phyloP scores from a whole-genome alignment of 2,113 vertebrate species.

The Cinclus mexicanus region DNA sequence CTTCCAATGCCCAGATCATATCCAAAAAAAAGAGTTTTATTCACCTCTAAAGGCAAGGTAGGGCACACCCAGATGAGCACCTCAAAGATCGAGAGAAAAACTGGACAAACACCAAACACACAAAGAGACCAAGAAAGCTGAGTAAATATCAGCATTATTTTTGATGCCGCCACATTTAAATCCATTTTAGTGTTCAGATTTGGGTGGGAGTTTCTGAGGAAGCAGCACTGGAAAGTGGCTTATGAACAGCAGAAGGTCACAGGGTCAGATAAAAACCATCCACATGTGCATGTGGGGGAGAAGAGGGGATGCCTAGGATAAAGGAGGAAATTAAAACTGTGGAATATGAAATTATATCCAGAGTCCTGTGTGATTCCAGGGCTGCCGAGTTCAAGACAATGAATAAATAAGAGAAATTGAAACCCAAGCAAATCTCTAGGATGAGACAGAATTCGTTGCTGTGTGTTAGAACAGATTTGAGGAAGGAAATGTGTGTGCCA shows the following conservation, averaged over 20 bases:
- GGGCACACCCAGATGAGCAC: not conserved
- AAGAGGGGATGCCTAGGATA: not conserved
- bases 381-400: not conserved
- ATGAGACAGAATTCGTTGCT: conserved; percentile 54
- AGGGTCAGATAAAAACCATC: not conserved
- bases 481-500: conserved; percentile 50
- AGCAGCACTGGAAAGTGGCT: not conserved
- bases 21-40: not conserved
- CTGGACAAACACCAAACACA: not conserved
- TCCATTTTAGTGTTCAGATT: not conserved
- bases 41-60: not conserved
- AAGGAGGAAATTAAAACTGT: conserved; percentile 40
- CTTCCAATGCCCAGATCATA: not conserved
- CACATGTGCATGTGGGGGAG: accelerated
- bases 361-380: not conserved
- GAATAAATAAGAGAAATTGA: conserved; percentile 50
- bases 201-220: not conserved
- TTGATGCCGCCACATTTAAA: not conserved
- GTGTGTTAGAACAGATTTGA: conserved; percentile 53
- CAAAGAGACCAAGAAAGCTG: not conserved
- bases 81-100: not conserved
- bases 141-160: not conserved
- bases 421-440: conserved; percentile 47
- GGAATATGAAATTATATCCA: conserved; percentile 44
- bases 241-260: not conserved